Base-by-base conservation (phyloP, 2,888 invertebrate genomes). In the Rhodophaea formosa region DNA sequence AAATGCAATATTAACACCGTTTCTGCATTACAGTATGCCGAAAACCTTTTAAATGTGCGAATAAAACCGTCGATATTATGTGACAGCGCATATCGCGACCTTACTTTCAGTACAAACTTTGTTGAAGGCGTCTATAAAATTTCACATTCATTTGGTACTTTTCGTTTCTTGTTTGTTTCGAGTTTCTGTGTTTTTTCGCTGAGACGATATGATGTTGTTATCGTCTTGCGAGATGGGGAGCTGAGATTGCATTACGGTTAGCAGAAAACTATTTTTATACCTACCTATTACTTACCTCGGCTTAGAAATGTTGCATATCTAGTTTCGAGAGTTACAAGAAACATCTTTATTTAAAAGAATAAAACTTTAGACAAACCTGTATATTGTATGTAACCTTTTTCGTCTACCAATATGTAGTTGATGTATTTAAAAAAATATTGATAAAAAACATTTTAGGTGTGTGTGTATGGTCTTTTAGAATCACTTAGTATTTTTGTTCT, bases 1-100 rank as follows among this genome's bases (percentile, higher is more conserved):
- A 86, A 86, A 80, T 81, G 77, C 75, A 76, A 76, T 81, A 81
- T 84, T 85, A 86, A 88, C 87, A 86, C 84, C 81, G 80, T 81
- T 84, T 77, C 70, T 81, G 80, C 84, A 86, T 87, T 86, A 84
- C 80, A 76, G 76, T 75, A 75, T 72, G 74, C 79, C 80, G 74
- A 85, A 83, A 83, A 78, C 73, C 70, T 69, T 75, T 68, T 72
- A 73, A 81, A 81, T 72, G 77, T 66, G 72, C 66, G 63, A 79
- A 87, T 88, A 88, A 88, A 87, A 79, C 74, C 64, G 64, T 69
- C 68, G 65, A 84, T 62, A 75, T 88, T 82, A 88, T 89, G 82
- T 79, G 87, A 82, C 84, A 81, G 79, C 68, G 66, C 68, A 71
- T 64, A 66, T 69, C 73, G 65, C 72, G 79, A 78, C 79, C 77